phyloP scores from a whole-genome alignment of 2,888 invertebrate genomes.

The Drepanosiphum platanoidis region DNA sequence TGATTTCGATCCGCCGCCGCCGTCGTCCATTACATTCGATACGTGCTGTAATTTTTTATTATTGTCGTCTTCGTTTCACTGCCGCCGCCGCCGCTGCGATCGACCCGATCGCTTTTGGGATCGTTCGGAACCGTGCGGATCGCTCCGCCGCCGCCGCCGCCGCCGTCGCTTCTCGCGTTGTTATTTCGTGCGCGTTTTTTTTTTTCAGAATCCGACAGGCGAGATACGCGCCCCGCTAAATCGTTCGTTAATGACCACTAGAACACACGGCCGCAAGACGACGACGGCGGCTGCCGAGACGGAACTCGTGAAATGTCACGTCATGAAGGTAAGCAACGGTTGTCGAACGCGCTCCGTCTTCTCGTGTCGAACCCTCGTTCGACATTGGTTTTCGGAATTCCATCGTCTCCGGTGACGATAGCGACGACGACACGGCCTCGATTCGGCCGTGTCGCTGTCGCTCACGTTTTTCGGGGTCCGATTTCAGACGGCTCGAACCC shows the following conservation, averaged over 20 bases:
- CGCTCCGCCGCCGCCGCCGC: background rate
- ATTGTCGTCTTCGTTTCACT: background rate
- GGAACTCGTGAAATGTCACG: conserved; percentile 82
- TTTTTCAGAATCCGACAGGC: no score
- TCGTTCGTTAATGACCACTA: conserved; percentile 56
- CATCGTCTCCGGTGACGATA: background rate
- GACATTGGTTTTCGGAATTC: conserved; percentile 11
- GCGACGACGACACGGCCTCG: background rate
- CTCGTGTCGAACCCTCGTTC: background rate
- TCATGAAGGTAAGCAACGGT: conserved; percentile 84
- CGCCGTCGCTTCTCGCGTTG: background rate
- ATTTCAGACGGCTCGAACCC: background rate
- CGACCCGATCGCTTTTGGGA: background rate
- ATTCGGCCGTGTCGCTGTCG: background rate
- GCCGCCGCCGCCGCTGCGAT: background rate
- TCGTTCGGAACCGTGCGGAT: background rate
- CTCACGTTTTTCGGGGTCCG: background rate
- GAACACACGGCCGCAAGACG: conserved; percentile 9
- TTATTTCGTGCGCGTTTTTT: background rate
- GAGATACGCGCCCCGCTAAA: conserved; percentile 1
- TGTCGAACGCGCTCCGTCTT: background rate
- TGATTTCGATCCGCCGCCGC: conserved; percentile 23
- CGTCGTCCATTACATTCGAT: no score
- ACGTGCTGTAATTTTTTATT: no score
- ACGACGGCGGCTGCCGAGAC: conserved; percentile 50